A percentile compares a stretch with the other conserved stretches of the same genome.
phyloP scores from a whole-genome alignment of 2,888 invertebrate genomes.

The Diaphora mendica region DNA sequence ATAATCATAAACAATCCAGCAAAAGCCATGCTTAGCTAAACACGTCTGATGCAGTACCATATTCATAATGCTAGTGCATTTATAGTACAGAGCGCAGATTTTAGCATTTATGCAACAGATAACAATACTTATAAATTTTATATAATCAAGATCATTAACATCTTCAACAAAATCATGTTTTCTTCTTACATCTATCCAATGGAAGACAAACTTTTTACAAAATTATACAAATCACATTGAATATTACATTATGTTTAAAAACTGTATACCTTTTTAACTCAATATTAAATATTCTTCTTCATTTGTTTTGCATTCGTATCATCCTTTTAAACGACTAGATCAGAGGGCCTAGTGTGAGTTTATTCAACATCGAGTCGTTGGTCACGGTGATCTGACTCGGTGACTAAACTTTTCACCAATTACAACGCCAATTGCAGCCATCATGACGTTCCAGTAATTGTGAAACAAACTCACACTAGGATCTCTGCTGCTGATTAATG shows the following conservation, averaged over 20 bases:
- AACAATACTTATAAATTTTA: background rate
- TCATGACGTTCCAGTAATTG: too few relatives aligned
- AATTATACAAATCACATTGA: constrained; percentile 45
- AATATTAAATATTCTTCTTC: background rate
- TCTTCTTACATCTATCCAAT: constrained; percentile 60
- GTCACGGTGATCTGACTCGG: too few relatives aligned
- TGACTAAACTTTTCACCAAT: too few relatives aligned
- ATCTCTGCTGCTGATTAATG: background rate
- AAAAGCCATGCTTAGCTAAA: background rate
- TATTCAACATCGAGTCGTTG: too few relatives aligned
- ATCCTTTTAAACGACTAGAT: background rate
- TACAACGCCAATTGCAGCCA: too few relatives aligned
- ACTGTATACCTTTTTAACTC: background rate
- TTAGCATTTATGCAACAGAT: too few relatives aligned
- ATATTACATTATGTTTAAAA: constrained; percentile 35
- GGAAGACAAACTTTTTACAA: constrained; percentile 66
- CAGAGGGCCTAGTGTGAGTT: background rate
- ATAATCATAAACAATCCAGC: background rate
- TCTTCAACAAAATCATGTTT: constrained; percentile 44
- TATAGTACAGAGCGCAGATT: too few relatives aligned
- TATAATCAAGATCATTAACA: background rate
- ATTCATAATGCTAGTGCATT: too few relatives aligned
- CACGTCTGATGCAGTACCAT: background rate
- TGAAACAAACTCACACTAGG: too few relatives aligned
- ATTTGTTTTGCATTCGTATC: background rate